phyloP scores from a whole-genome alignment of 2,113 vertebrate genomes.

The Oncorhynchus keta region DNA sequence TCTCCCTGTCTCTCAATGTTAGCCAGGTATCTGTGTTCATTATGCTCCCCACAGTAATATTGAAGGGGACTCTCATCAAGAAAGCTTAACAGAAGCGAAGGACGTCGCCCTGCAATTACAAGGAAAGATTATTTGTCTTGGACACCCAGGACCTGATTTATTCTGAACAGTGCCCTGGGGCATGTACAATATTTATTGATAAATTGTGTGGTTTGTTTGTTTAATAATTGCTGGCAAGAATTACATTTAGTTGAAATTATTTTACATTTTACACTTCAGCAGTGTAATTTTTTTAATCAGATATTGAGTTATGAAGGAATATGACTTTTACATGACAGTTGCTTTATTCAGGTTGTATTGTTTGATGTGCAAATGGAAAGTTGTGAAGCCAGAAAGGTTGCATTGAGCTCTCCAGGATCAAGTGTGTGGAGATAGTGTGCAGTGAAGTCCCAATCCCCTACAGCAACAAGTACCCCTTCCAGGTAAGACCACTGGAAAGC shows the following conservation, averaged over 20 bases:
- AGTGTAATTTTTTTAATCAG: background rate
- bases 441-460: slow-evolving; percentile 87
- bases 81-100: slow-evolving; percentile 96
- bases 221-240: background rate
- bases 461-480: slow-evolving; percentile 92
- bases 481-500: slow-evolving; percentile 71
- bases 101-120: slow-evolving; percentile 94
- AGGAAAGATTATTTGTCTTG: slow-evolving; percentile 89
- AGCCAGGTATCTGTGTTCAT: slow-evolving; percentile 20
- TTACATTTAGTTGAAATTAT: background rate
- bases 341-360: too few species aligned
- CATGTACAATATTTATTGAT: slow-evolving; percentile 51
- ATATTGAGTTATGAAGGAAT: background rate
- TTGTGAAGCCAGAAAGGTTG: slow-evolving; percentile 80
- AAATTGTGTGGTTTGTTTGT: too few species aligned
- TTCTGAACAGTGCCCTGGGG: slow-evolving; percentile 88
- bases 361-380: background rate
- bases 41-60: slow-evolving; percentile 89
- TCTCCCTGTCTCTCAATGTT: background rate
- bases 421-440: slow-evolving; percentile 90
- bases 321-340: background rate
- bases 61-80: slow-evolving; percentile 91
- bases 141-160: slow-evolving; percentile 86
- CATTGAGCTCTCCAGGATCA: slow-evolving; percentile 88
- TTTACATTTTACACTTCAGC: background rate